Conservation (phyloP, 2,797 vertebrate species). For the Simalia tracyae region DNA sequence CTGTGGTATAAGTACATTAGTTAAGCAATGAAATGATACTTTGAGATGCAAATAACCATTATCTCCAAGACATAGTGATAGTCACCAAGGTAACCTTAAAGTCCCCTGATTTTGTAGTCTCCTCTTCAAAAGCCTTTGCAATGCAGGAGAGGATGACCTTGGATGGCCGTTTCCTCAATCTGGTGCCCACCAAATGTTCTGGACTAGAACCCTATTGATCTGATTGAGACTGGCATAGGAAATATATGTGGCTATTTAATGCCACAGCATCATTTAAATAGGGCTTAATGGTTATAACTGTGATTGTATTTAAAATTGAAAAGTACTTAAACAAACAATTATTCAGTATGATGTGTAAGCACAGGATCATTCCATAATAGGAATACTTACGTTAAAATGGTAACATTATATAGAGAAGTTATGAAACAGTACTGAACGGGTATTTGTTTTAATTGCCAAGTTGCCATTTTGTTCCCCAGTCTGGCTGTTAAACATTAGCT, state of each 20-base stretch:
- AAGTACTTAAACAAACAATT: not conserved
- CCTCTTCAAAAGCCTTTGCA: not conserved
- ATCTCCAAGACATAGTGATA: not conserved
- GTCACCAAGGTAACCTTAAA: not conserved
- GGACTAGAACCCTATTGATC: not conserved
- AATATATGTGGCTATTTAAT: not conserved
- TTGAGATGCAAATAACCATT: not conserved
- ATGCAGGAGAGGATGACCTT: not conserved
- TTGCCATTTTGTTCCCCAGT: not conserved
- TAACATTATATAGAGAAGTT: not conserved
- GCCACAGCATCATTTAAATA: not conserved
- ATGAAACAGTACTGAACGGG: not conserved
- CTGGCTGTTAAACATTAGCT: not conserved
- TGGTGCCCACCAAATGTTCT: not conserved
- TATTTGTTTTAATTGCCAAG: not conserved
- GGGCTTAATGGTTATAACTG: not conserved
- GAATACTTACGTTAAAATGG: not conserved
- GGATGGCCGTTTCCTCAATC: not conserved
- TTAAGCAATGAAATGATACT: not conserved
- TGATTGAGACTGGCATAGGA: not conserved
- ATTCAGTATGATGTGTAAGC: not conserved
- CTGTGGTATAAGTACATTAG: too few species aligned
- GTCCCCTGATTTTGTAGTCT: not conserved
- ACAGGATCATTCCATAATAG: not conserved
- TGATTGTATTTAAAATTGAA: not conserved